These are phyloP conservation scores for Cottoperca gobio DNA, from an alignment of 2,797 vertebrate genomes.

Conservation along the genomic window DNA sequence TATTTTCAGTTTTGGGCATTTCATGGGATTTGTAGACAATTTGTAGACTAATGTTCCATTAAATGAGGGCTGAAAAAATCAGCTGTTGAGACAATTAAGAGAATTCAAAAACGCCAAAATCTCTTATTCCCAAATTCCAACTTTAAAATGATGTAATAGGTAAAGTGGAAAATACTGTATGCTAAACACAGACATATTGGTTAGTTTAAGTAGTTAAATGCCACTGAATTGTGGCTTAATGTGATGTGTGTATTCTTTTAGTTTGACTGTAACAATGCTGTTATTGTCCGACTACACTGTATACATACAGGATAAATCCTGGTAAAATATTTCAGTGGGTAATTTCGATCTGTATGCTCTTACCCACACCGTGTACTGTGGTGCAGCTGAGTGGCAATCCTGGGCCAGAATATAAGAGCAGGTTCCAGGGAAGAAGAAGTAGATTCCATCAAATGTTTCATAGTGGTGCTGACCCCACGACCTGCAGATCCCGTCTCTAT, in stretches of 20 bases:
- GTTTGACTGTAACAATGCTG: not conserved
- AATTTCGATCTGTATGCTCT: slow-evolving; percentile 63
- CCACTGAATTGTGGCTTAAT: not conserved
- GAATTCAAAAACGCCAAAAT: not conserved
- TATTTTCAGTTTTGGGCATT: not conserved
- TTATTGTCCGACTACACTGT: not conserved
- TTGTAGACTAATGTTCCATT: not conserved
- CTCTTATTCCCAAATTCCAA: not conserved
- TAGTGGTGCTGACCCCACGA: slow-evolving; percentile 98
- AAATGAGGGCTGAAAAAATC: not conserved
- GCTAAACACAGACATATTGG: not conserved
- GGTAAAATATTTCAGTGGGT: not conserved
- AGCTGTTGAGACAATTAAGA: not conserved
- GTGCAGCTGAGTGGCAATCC: slow-evolving; percentile 91
- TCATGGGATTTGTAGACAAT: not conserved
- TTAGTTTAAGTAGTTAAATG: not conserved
- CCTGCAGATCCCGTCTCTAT: slow-evolving; percentile 96
- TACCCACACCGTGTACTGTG: slow-evolving; percentile 98
- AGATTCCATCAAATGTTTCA: slow-evolving; percentile 99
- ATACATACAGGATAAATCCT: not conserved
- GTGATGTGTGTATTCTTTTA: not conserved
- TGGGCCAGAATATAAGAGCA: slow-evolving; percentile 98
- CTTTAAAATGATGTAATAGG: not conserved
- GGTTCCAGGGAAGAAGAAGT: slow-evolving; percentile 96
- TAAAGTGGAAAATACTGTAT: not conserved